Evolutionary conservation across 2,797 vertebrate genomes (phyloP), one percentile per base, ranked within the genome.

Genomic region (Denticeps clupeoides): DNA sequence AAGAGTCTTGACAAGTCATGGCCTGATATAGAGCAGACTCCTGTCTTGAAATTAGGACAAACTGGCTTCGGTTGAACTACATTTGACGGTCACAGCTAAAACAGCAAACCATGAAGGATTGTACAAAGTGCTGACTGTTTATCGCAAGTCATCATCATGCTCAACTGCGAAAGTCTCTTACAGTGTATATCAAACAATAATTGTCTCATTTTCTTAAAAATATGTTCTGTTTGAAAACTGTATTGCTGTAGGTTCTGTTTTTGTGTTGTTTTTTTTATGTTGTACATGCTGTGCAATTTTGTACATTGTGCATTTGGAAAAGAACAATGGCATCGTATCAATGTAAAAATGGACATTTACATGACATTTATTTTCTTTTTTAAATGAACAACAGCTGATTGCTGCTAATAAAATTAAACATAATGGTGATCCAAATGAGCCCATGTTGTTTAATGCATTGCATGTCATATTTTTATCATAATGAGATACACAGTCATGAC

Each of bases 261-360:
- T 55, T 47, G 44, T 73, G 62, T 32, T 65, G 58, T 61, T 59
- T 56, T 71, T 75, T 54, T 71, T 71, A 67, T 79, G 73, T 78
- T 85, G 79, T 83, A 70, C 66, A 68, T 64, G 69, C 69, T 63
- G 80, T 81, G 77, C 69, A 71, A 67, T 82, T 84, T 82, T 82
- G 71, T 80, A 78, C 67, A 74, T 72, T 60, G 60, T 65, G 52
- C 71, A 65, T 75, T 78, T 74, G 64, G 61, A 68, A 71, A 67
- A 64, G 63, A 61, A 60, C 70, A 67, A 67, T 67, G 58, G 56
- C 66, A 58, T 66, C 48, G 61, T 59, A 67, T n/a, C n/a, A n/a
- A n/a, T n/a, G n/a, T n/a, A n/a, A n/a, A n/a, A 70, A 62, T 48
- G 64, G 59, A 68, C 61, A 49, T 60, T 59, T 65, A 64, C 47